Base-by-base conservation (phyloP, 2,113 vertebrate genomes). In the Aptenodytes patagonicus region DNA sequence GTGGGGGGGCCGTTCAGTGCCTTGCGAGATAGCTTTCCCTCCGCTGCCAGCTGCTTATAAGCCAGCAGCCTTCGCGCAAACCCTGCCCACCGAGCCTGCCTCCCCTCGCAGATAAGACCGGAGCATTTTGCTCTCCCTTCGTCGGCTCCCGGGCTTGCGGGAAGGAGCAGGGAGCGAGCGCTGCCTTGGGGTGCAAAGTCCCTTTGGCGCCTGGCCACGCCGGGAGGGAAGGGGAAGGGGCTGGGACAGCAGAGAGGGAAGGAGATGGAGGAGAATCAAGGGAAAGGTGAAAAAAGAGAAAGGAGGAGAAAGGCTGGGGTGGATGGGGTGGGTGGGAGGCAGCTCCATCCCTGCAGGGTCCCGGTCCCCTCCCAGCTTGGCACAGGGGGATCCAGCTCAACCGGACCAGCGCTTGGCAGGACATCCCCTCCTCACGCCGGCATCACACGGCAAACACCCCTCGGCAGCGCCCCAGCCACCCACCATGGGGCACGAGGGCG, bases 21-120 rank as follows among this genome's bases (percentile, higher is more conserved):
- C 66, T 78, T 24, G 75, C 65, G 46, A 95, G 64, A 21, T 5
- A 3, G 89, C 81, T 83, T 86, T 93, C 58, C 96, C 89, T 79
- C 81, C 17, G 89, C 96, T 61, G 87, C 86, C 10, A 76, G 66
- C 93, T 36, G 89, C 85, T 97, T 97, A 97, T 97, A 97, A 97
- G 20, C 52, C 83, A 19, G 82, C 95, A 84, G 90, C 69, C 69
- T 62, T 65, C 47, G 21, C 83, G 3, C 70, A 95, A 95, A 91
- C 96, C 96, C 96, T 96, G 97, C 97, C 97, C 97, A 93, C 97
- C 46, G 83, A 82, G 94, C 88, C 96, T 60, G 96, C 95, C 96
- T 94, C 86, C 26, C 76, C 92, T 58, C 80, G 60, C 84, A 25
- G 94, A 92, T 90, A 83, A 94, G 84, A 61, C 21, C 66, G 7